Evolutionary conservation across 2,888 invertebrate species (phyloP).

Genomic region (Steinernema hermaphroditum): DNA sequence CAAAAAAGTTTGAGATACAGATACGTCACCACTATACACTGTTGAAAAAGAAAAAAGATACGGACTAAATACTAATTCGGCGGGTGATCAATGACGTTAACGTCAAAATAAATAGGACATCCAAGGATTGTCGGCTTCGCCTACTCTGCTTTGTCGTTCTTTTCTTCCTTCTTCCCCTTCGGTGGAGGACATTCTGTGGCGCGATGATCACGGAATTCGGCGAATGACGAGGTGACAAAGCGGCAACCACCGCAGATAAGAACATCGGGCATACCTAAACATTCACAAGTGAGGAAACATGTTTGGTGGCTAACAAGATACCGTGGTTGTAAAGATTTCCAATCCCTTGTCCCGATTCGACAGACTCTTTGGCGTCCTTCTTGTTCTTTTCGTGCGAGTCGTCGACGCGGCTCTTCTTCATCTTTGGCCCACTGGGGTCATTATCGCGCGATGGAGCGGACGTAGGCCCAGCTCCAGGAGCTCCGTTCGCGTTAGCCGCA

Average conservation of each 20-base stretch:
- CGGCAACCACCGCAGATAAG: constrained; percentile 78
- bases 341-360: background rate
- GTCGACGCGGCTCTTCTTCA: constrained; percentile 12
- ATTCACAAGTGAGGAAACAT: background rate
- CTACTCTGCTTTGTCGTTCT: constrained; percentile 2
- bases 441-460: background rate
- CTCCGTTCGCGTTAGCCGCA: background rate
- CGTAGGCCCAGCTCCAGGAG: background rate
- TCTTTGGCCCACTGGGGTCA: background rate
- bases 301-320: background rate
- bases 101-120: no score
- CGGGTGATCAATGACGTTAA: no score
- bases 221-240: constrained; percentile 76
- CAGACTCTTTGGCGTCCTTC: background rate
- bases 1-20: no score
- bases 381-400: constrained; percentile 8
- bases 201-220: constrained; percentile 77
- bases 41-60: no score
- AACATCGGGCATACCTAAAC: constrained; percentile 75
- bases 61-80: no score
- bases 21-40: no score
- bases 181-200: constrained; percentile 72
- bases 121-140: background rate
- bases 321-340: constrained; percentile 17
- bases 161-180: background rate